Evolutionary conservation across 2,888 invertebrate genomes (phyloP).

Genomic region (Stegana nigrithorax): DNA sequence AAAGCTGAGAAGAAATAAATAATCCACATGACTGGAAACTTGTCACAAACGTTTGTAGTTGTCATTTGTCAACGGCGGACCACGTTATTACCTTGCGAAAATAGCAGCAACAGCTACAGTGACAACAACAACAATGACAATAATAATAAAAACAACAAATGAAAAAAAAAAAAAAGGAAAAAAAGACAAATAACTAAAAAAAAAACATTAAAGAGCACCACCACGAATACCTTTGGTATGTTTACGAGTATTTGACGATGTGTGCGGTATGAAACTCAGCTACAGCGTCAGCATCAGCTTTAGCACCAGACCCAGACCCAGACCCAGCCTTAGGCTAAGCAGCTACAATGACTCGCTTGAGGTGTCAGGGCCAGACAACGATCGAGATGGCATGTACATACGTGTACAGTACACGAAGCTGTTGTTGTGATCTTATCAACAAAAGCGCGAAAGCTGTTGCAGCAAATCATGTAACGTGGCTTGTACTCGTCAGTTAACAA

Average conservation of each 20-base stretch:
- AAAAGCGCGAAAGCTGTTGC: too few species aligned
- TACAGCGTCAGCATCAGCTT: background rate
- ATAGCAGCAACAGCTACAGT: too few species aligned
- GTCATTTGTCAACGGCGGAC: conserved; percentile 65
- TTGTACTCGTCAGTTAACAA: too few species aligned
- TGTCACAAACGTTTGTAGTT: conserved; percentile 68
- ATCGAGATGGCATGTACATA: too few species aligned
- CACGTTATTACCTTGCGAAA: conserved; percentile 4
- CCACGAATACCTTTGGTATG: conserved; percentile 21
- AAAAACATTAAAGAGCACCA: conserved; percentile 46
- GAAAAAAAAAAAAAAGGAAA: background rate
- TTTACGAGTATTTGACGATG: conserved; percentile 34
- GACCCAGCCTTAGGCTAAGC: too few species aligned
- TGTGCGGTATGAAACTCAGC: conserved; percentile 48
- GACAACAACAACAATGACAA: too few species aligned
- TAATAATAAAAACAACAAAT: too few species aligned
- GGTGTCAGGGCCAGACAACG: conserved; percentile 9
- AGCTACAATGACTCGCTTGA: too few species aligned
- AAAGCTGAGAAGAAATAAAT: conserved; percentile 24
- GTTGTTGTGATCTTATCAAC: conserved; percentile 7
- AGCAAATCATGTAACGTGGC: too few species aligned
- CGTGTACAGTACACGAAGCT: too few species aligned
- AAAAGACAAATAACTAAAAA: conserved; percentile 12
- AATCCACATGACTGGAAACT: conserved; percentile 66
- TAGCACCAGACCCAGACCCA: too few species aligned